Conservation (phyloP, 2,888 invertebrate genomes). For the Clepsis dumicolana region DNA sequence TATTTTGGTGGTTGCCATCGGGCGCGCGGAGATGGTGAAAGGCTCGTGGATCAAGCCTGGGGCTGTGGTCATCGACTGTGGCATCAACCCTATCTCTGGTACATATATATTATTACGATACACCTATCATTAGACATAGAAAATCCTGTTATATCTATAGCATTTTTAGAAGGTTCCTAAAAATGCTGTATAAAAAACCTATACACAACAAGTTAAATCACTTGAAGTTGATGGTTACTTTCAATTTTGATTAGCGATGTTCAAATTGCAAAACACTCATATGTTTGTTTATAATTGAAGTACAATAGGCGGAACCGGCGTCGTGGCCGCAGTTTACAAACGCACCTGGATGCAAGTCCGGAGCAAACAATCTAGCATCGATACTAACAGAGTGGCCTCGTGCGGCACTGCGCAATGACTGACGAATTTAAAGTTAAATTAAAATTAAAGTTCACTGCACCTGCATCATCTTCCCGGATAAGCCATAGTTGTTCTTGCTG, state of each 20-base stretch:
- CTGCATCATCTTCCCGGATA: not conserved
- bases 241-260: not conserved
- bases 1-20: constrained; percentile 98
- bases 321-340: constrained; percentile 18
- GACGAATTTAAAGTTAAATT: constrained; percentile 3
- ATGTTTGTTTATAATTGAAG: constrained; percentile 37
- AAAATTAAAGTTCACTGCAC: not conserved
- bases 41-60: constrained; percentile 99
- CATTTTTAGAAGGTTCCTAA: too few relatives aligned
- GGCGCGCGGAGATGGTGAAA: constrained; percentile 95
- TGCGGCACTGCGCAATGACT: not conserved
- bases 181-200: too few relatives aligned
- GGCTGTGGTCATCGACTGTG: constrained; percentile 99
- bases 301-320: constrained; percentile 56
- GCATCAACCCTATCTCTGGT: constrained; percentile 97
- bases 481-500: not conserved
- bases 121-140: too few relatives aligned
- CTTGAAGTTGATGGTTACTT: not conserved
- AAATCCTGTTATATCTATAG: too few relatives aligned
- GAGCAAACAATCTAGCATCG: constrained; percentile 18
- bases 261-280: constrained; percentile 7
- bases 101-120: constrained; percentile 42
- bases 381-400: not conserved
- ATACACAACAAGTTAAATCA: not conserved
- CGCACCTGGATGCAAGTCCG: not conserved